Percentiles rank a stretch among this genome's conserved stretches.
Evolutionary conservation across 2,797 vertebrate genomes (phyloP).

Genomic region (Hydrophis major): DNA sequence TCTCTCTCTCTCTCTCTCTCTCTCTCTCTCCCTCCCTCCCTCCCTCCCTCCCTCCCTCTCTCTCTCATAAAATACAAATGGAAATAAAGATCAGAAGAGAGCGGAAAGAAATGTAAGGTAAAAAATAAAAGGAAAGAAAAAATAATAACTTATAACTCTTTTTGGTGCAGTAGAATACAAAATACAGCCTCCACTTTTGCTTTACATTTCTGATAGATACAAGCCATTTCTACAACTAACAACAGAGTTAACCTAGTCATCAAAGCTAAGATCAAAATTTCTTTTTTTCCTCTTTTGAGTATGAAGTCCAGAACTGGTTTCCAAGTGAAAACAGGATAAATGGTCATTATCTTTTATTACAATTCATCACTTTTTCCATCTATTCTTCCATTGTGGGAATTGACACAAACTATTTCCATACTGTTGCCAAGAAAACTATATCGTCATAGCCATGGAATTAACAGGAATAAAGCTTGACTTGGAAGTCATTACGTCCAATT

Average conservation of each 20-base stretch:
- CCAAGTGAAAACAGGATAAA: not conserved
- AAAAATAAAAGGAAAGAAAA: not conserved
- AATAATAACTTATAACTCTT: not conserved
- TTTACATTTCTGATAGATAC: not conserved
- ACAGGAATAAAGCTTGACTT: not conserved
- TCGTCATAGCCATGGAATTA: not conserved
- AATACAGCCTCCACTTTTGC: not conserved
- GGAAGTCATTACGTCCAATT: not conserved
- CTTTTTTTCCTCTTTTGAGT: not conserved
- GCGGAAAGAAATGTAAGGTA: not conserved
- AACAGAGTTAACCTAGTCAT: not conserved
- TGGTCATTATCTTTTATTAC: not conserved
- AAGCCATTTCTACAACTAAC: not conserved
- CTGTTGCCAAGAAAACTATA: not conserved
- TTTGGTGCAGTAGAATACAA: not conserved
- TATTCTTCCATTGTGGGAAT: not conserved
- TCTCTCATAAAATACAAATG: not conserved
- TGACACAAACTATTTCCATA: not conserved
- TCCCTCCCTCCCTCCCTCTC: too few relatives aligned
- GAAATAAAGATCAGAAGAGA: not conserved
- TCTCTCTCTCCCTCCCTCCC: too few relatives aligned
- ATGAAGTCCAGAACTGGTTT: not conserved
- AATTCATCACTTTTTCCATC: not conserved
- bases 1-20: too few relatives aligned
- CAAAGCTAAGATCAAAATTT: not conserved